Conservation (phyloP, 2,888 invertebrate species). For the Byasa hedistus region DNA sequence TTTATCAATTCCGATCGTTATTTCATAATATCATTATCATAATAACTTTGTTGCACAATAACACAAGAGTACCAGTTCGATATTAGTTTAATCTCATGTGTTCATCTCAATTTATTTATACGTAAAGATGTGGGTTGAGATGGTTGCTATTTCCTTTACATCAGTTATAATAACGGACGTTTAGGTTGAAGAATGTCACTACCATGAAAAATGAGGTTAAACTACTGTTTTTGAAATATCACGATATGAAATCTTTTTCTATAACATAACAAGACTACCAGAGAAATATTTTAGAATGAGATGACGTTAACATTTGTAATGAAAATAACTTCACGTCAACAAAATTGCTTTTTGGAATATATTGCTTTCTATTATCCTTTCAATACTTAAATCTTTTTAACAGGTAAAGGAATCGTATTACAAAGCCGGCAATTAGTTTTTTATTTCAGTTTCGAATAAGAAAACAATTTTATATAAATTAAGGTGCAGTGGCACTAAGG, state of each 20-base stretch:
- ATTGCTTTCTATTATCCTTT: no score
- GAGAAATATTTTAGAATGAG: no score
- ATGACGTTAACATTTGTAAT: no score
- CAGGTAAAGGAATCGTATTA: no score
- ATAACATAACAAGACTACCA: not conserved
- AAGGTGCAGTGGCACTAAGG: no score
- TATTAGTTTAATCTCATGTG: constrained; percentile 18
- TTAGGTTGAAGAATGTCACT: constrained; percentile 18
- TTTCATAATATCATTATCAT: not conserved
- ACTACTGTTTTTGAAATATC: constrained; percentile 13
- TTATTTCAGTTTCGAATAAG: no score
- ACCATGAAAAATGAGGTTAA: constrained; percentile 23
- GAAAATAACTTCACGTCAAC: no score
- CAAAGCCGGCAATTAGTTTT: no score
- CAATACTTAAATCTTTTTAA: no score
- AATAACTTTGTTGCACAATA: not conserved
- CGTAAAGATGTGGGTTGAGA: constrained; percentile 27
- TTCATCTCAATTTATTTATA: constrained; percentile 26
- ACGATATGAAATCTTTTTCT: not conserved
- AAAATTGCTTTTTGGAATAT: no score
- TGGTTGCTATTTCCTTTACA: constrained; percentile 27
- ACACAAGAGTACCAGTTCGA: not conserved
- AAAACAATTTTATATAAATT: no score
- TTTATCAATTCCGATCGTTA: not conserved
- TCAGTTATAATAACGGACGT: constrained; percentile 23